Conservation (phyloP, 2,797 vertebrate species). For the Leuciscus waleckii region DNA sequence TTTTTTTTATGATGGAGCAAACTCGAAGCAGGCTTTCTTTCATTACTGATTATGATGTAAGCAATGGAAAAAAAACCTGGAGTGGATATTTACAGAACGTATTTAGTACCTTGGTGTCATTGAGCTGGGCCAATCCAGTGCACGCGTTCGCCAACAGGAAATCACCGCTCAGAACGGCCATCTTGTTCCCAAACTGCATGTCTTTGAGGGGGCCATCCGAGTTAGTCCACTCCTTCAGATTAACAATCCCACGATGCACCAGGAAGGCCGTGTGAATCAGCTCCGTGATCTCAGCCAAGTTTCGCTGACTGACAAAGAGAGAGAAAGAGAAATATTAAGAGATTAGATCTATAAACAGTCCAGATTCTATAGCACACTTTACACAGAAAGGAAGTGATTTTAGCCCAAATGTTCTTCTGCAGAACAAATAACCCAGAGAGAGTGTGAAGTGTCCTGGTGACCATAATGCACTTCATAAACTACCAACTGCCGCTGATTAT, state of each 20-base stretch:
- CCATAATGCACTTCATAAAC: conserved; percentile 66
- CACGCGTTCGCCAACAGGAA: conserved; percentile 96
- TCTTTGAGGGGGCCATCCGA: conserved; percentile 92
- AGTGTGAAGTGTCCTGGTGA: conserved; percentile 33
- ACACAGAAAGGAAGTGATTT: conserved; percentile 16
- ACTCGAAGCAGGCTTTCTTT: background rate
- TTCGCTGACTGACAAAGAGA: conserved; percentile 86
- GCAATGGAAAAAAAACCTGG: background rate
- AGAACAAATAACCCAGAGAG: conserved; percentile 10
- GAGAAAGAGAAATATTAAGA: conserved; percentile 29
- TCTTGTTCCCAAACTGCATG: conserved; percentile 99
- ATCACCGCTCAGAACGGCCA: conserved; percentile 96
- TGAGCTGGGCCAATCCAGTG: conserved; percentile 89
- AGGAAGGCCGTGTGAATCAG: conserved; percentile 97
- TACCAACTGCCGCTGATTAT: conserved; percentile 79
- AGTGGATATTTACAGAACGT: background rate
- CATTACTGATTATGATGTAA: background rate
- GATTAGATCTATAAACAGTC: conserved; percentile 5
- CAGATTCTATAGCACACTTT: background rate
- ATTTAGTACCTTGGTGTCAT: conserved; percentile 92
- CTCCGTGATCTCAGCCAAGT: conserved; percentile 96
- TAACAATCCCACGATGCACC: conserved; percentile 95
- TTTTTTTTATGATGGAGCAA: background rate
- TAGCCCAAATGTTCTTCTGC: conserved; percentile 31
- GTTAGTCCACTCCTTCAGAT: conserved; percentile 88